Percentiles rank a stretch among this genome's conserved stretches.
These are phyloP conservation scores for Heterohyrax brucei DNA, from an alignment of 2,797 vertebrate species.

Conservation along the genomic window DNA sequence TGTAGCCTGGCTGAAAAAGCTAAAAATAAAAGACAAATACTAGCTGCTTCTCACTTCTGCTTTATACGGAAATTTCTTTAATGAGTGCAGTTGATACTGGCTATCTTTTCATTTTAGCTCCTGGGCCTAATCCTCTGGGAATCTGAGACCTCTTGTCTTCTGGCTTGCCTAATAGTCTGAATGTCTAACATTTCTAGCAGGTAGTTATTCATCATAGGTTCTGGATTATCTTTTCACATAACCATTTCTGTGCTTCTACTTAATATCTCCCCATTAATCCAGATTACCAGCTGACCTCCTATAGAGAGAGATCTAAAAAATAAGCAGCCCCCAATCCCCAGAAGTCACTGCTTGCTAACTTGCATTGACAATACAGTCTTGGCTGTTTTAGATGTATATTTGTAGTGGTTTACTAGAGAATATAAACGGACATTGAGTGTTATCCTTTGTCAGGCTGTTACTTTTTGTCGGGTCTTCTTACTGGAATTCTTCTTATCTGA, in stretches of 20 bases:
- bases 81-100: not conserved
- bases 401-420: too few species aligned
- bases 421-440: not conserved
- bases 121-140: slow-evolving; percentile 52
- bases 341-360: not conserved
- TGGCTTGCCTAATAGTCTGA: not conserved
- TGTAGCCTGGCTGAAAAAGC: not conserved
- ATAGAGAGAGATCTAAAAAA: slow-evolving; percentile 63
- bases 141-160: not conserved
- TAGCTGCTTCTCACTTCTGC: not conserved
- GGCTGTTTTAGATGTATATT: not conserved
- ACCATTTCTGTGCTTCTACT: slow-evolving; percentile 61
- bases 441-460: not conserved
- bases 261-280: slow-evolving; percentile 70
- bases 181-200: slow-evolving; percentile 5
- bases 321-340: slow-evolving; percentile 58
- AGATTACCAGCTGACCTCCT: slow-evolving; percentile 78
- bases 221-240: slow-evolving; percentile 78
- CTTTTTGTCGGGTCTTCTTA: not conserved
- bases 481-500: not conserved
- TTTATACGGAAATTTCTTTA: slow-evolving; percentile 30
- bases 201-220: slow-evolving; percentile 55
- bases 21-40: not conserved
- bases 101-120: not conserved
- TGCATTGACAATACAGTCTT: not conserved